phyloP scores from a whole-genome alignment of 2,797 vertebrate species.

The Antrozous pallidus region DNA sequence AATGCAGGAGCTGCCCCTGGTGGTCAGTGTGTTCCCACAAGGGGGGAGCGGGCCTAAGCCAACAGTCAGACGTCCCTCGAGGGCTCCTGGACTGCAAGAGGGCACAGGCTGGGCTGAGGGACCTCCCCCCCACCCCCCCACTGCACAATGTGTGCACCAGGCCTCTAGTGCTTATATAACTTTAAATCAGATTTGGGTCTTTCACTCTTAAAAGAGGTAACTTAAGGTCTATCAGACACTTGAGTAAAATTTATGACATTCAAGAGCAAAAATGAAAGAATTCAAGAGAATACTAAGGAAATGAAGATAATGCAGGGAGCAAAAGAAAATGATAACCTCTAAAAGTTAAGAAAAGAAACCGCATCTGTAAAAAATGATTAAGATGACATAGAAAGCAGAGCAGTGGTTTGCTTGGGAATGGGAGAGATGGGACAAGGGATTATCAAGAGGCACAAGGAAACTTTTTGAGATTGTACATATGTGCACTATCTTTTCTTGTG shows the following conservation, averaged over 20 bases:
- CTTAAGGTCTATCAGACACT: not conserved
- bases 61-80: too few species aligned
- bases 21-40: too few species aligned
- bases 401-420: not conserved
- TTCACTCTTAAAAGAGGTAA: conserved; percentile 1
- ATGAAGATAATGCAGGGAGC: not conserved
- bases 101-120: too few species aligned
- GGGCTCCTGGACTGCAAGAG: too few species aligned
- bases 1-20: too few species aligned
- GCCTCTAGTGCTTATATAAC: not conserved
- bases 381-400: not conserved
- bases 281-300: conserved; percentile 8
- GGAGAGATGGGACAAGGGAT: not conserved
- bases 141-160: too few species aligned
- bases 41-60: too few species aligned
- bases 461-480: not conserved
- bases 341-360: conserved; percentile 5
- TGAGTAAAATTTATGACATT: conserved; percentile 15
- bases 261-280: conserved; percentile 21
- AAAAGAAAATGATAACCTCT: not conserved
- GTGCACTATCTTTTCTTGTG: too few species aligned
- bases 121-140: too few species aligned
- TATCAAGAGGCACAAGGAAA: not conserved
- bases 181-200: not conserved
- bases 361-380: not conserved